A percentile compares a stretch with the other conserved stretches of the same genome.
Evolutionary conservation across 2,797 vertebrate genomes (phyloP).

Genomic region (Hipposideros larvatus): DNA sequence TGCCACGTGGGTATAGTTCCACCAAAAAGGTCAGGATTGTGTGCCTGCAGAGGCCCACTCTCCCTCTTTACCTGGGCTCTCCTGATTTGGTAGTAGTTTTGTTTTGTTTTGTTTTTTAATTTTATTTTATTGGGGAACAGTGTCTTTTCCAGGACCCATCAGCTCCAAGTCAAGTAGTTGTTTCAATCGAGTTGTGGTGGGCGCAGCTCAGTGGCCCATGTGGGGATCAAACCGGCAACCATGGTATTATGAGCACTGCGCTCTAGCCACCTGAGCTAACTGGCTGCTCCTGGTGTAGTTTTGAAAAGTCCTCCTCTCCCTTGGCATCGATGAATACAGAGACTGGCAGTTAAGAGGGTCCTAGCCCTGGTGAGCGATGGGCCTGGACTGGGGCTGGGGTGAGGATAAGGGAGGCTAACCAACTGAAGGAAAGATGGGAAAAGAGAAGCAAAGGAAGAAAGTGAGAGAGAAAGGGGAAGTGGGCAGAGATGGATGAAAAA

Average conservation of each 20-base stretch:
- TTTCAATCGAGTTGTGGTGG: no score
- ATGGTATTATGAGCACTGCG: no score
- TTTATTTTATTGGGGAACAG: no score
- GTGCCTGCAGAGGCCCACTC: neutral
- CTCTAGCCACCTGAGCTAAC: no score
- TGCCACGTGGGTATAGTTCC: fast-evolving
- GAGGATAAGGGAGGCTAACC: neutral
- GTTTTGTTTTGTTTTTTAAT: no score
- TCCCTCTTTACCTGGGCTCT: neutral
- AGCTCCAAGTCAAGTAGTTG: no score
- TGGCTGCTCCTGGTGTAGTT: neutral
- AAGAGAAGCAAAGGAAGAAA: neutral
- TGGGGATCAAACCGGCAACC: no score
- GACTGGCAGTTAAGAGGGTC: neutral
- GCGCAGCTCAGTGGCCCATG: no score
- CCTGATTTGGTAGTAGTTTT: neutral
- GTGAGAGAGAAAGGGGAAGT: neutral
- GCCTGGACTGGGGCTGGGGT: neutral
- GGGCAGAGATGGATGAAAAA: neutral
- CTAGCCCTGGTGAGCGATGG: neutral
- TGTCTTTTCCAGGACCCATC: no score
- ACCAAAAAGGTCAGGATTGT: neutral
- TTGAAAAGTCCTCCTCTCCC: neutral
- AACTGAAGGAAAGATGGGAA: neutral
- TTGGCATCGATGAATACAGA: neutral